These are phyloP conservation scores for Saturnia japonica DNA, from an alignment of 2,888 invertebrate genomes.

Conservation along the genomic window DNA sequence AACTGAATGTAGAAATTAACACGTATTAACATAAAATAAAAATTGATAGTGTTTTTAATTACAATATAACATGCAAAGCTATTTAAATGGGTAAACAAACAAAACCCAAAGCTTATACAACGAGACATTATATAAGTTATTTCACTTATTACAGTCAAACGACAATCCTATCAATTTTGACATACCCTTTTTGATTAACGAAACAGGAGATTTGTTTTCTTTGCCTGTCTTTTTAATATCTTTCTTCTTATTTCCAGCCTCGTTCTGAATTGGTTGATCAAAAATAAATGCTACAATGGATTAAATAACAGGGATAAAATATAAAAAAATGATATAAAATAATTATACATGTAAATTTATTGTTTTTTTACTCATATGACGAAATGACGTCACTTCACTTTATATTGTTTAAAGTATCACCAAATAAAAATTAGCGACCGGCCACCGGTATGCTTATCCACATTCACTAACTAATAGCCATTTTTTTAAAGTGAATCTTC, in stretches of 20 bases:
- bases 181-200: conserved; percentile 68
- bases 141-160: conserved; percentile 20
- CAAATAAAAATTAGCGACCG: too few relatives aligned
- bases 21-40: neutral
- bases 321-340: neutral
- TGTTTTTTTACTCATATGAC: neutral
- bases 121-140: conserved; percentile 6
- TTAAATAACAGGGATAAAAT: neutral
- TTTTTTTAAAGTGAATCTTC: too few relatives aligned
- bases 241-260: conserved; percentile 66
- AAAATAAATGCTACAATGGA: conserved; percentile 25
- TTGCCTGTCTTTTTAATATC: conserved; percentile 69
- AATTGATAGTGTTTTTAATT: neutral
- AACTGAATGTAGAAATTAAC: neutral
- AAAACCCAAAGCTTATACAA: neutral
- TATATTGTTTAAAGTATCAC: neutral
- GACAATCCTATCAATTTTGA: conserved; percentile 44
- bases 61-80: neutral
- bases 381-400: neutral
- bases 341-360: neutral
- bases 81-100: neutral
- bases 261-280: conserved; percentile 56
- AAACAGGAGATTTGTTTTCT: conserved; percentile 64
- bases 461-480: too few relatives aligned
- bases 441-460: too few relatives aligned